Conservation (phyloP, 2,113 vertebrate genomes). For the Scomber colias region DNA sequence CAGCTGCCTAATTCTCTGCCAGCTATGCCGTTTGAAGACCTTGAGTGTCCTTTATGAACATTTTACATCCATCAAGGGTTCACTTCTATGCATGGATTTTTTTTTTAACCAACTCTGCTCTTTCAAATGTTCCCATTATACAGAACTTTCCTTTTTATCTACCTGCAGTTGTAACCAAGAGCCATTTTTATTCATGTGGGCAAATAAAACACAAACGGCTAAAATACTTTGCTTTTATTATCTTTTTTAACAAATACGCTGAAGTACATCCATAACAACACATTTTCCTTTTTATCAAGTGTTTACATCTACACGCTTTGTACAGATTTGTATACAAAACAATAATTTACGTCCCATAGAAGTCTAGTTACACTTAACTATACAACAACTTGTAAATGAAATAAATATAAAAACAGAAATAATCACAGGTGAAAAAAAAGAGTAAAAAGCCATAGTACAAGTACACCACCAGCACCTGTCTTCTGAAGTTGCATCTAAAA, state of each 20-base stretch:
- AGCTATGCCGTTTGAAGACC: not conserved
- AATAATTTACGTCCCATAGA: constrained; percentile 98
- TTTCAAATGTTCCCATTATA: not conserved
- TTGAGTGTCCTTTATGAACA: not conserved
- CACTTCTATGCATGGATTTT: not conserved
- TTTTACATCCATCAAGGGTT: not conserved
- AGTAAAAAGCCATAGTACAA: constrained; percentile 73
- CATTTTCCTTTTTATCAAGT: constrained; percentile 91
- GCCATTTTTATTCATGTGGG: not conserved
- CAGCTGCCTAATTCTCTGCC: constrained; percentile 49
- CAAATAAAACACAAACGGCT: constrained; percentile 83
- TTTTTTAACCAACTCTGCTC: not conserved
- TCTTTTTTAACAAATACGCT: constrained; percentile 91
- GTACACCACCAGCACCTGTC: constrained; percentile 72
- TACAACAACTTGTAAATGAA: constrained; percentile 86
- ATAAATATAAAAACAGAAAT: constrained; percentile 85
- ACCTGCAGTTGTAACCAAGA: not conserved
- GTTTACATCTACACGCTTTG: constrained; percentile 95
- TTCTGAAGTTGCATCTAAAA: constrained; percentile 65
- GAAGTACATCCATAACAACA: constrained; percentile 96
- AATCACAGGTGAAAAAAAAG: constrained; percentile 71
- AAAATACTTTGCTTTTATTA: constrained; percentile 95
- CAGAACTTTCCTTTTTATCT: not conserved
- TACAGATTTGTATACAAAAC: constrained; percentile 98
- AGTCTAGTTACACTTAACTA: constrained; percentile 94